A percentile compares a stretch with the other conserved stretches of the same genome.
Conservation (phyloP, 2,888 invertebrate species). For the Himalopsyche tibetana region DNA sequence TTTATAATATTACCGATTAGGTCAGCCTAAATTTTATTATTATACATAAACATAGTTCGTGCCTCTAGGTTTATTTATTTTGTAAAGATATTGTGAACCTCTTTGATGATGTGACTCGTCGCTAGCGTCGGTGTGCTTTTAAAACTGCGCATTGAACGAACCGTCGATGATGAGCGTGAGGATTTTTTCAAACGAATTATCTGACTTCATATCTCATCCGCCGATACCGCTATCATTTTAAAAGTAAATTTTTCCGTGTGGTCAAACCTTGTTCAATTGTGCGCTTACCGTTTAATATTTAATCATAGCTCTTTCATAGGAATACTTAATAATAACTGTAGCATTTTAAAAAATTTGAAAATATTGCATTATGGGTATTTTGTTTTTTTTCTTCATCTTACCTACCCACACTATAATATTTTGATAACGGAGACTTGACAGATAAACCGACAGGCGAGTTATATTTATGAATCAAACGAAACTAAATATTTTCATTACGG, state of each 20-base stretch:
- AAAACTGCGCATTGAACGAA: not conserved
- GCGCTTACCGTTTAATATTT: slow-evolving; percentile 17
- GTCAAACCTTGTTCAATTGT: slow-evolving; percentile 2
- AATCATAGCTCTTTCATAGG: slow-evolving; percentile 35
- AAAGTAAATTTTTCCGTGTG: not conserved
- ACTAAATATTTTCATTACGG: too few species aligned
- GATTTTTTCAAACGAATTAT: not conserved
- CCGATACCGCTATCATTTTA: not conserved
- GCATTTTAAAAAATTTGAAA: slow-evolving; percentile 8
- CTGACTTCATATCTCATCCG: not conserved
- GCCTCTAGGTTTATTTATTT: slow-evolving; percentile 65
- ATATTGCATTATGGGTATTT: not conserved
- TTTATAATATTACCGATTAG: slow-evolving; percentile 50
- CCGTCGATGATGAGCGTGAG: not conserved
- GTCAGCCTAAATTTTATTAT: slow-evolving; percentile 62
- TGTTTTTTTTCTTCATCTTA: not conserved
- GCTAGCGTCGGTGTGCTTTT: slow-evolving; percentile 22
- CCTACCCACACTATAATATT: too few species aligned
- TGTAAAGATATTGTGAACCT: slow-evolving; percentile 53
- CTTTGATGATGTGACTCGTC: slow-evolving; percentile 1
- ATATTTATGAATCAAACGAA: too few species aligned
- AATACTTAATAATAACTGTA: slow-evolving; percentile 29
- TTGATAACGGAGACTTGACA: too few species aligned
- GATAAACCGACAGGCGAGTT: too few species aligned
- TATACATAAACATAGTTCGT: slow-evolving; percentile 62